Conservation (phyloP, 2,888 invertebrate species). For the Poecilobothrus nobilitatus region DNA sequence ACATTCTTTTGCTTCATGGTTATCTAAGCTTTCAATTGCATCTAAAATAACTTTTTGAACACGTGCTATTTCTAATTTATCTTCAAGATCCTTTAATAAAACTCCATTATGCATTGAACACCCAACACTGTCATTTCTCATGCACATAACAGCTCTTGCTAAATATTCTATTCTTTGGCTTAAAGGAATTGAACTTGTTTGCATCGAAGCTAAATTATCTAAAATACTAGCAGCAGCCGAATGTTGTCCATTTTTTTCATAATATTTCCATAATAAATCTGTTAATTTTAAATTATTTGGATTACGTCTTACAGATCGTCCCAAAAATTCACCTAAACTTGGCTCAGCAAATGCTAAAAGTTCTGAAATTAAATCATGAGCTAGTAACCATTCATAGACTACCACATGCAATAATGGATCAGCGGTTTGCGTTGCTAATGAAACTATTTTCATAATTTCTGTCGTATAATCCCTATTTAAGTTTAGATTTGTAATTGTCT, state of each 20-base stretch:
- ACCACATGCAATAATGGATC: slow-evolving; percentile 88
- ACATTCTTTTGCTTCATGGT: slow-evolving; percentile 53
- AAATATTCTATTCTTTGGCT: slow-evolving; percentile 81
- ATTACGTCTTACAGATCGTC: slow-evolving; percentile 44
- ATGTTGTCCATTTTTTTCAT: slow-evolving; percentile 86
- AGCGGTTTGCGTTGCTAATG: slow-evolving; percentile 56
- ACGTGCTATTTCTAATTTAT: slow-evolving; percentile 82
- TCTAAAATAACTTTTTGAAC: slow-evolving; percentile 67
- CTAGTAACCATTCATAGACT: slow-evolving; percentile 88
- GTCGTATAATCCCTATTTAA: slow-evolving; percentile 26
- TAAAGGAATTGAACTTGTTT: slow-evolving; percentile 64
- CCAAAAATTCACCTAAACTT: slow-evolving; percentile 42
- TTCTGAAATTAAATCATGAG: slow-evolving; percentile 63
- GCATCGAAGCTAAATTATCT: slow-evolving; percentile 63
- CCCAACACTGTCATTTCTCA: slow-evolving; percentile 76
- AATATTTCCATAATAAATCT: slow-evolving; percentile 91
- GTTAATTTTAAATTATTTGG: slow-evolving; percentile 55
- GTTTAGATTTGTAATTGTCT: slow-evolving; percentile 20
- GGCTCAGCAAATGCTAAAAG: slow-evolving; percentile 50
- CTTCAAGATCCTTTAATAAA: slow-evolving; percentile 80
- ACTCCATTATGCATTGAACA: slow-evolving; percentile 65
- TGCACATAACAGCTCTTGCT: slow-evolving; percentile 89
- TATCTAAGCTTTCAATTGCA: slow-evolving; percentile 48
- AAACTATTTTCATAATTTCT: slow-evolving; percentile 54
- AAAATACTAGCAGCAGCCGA: slow-evolving; percentile 86